Base-by-base conservation (phyloP, 1,140 invertebrate genomes). In the Hyphantria cunea region DNA sequence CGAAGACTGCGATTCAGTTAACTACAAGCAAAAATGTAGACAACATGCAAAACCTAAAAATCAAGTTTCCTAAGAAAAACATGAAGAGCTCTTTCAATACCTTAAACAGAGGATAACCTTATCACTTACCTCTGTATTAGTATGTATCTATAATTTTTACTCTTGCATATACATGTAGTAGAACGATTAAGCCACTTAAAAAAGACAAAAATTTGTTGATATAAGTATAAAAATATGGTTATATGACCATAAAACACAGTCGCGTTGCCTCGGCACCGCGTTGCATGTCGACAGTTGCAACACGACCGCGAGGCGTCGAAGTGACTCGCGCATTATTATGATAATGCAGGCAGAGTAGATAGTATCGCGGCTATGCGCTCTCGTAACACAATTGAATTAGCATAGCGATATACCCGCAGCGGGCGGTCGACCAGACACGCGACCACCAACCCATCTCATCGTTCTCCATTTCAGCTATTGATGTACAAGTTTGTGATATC, bases 261-360 rank as follows among this genome's bases (percentile, higher is more conserved):
- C 39, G 63, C 68, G 67, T 68, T 59, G 65, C 17, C 32, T 72
- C 63, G 63, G 70, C 49, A 49, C 48, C 45, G 45, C 11, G 31
- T 42, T 76, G 68, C 72, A 74, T 79, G 83, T 86, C 78, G 82
- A 86, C 78, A 82, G 70, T 56, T 56, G 32, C 52, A 55, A 41
- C 31, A 8, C 47, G 37, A 6, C 41, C 64, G 67, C 69, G 68
- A 61, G 66, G 37, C 61, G 72, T 79, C 62, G 80, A 70, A 72
- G 85, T 90, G 85, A 90, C 84, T 90, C 82, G 85, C 81, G 80
- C 80, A 81, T 86, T 90, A 90, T 87, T 90, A 90, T 88, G 87
- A 87, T 90, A 90, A 90, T 90, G 78, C 82, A 76, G 82, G 76
- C 80, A 80, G 78, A 74, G 68, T 60, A 82, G 84, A 86, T 86